phyloP scores from a whole-genome alignment of 2,888 invertebrate species.

The Cryptosula pallasiana region DNA sequence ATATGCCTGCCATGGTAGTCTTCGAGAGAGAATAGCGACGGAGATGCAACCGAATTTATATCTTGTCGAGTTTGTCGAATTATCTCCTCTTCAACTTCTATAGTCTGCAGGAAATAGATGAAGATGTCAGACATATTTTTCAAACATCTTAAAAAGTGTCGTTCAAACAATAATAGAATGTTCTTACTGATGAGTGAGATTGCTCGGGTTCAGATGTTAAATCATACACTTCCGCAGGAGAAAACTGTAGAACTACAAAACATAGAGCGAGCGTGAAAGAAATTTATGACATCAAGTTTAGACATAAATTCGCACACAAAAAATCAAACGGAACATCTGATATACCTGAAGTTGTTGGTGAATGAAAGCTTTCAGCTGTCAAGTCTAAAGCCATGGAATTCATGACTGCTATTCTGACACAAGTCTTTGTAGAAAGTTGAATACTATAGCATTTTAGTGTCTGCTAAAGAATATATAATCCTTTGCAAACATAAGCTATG shows the following conservation, averaged over 20 bases:
- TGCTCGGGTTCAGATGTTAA: not conserved
- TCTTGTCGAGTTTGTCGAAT: not conserved
- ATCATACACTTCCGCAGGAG: not conserved
- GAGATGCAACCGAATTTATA: not conserved
- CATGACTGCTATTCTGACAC: too few relatives aligned
- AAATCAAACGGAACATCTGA: too few relatives aligned
- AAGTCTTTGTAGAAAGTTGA: not conserved
- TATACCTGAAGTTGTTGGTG: constrained; percentile 10
- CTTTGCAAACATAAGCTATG: not conserved
- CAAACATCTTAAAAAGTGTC: too few relatives aligned
- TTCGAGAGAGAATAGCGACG: not conserved
- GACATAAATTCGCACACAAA: too few relatives aligned
- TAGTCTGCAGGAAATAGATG: not conserved
- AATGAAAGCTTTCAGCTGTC: not conserved
- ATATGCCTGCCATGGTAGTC: not conserved
- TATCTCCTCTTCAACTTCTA: not conserved
- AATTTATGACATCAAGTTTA: too few relatives aligned
- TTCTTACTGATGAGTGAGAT: not conserved
- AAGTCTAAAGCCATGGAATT: constrained; percentile 12
- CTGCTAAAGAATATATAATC: not conserved
- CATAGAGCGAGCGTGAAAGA: too few relatives aligned
- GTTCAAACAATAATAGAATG: too few relatives aligned
- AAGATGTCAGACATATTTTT: too few relatives aligned
- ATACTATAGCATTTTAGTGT: not conserved
- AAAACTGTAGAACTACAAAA: not conserved